Percentiles rank a stretch among this genome's conserved stretches.
Evolutionary conservation across 2,113 vertebrate genomes (phyloP).

Genomic region (Chamaetylas fuelleborni): DNA sequence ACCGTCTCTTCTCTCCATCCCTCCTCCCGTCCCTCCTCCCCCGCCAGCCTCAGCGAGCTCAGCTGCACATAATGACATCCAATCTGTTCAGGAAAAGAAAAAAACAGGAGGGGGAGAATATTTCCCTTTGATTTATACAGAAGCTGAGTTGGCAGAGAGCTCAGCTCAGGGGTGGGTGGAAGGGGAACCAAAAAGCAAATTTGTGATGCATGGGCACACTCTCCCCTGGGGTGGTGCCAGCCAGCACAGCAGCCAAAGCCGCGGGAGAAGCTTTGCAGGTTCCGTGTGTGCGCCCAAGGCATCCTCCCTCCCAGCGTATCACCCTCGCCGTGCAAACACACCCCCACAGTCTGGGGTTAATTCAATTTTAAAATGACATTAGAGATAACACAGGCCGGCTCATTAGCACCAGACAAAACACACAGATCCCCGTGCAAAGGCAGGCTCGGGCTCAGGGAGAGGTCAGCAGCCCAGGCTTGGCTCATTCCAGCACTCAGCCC

Average conservation of each 20-base stretch:
- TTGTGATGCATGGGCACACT: conserved; percentile 67
- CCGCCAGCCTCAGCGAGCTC: conserved; percentile 60
- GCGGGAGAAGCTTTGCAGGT: conserved; percentile 59
- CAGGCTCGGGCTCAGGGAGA: not conserved
- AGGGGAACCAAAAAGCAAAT: conserved; percentile 66
- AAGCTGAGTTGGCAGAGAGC: conserved; percentile 70
- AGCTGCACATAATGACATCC: conserved; percentile 72
- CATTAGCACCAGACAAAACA: conserved; percentile 54
- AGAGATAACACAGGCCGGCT: conserved; percentile 51
- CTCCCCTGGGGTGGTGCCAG: conserved; percentile 69
- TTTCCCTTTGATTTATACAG: conserved; percentile 73
- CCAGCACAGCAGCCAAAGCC: conserved; percentile 59
- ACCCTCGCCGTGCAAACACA: conserved; percentile 62
- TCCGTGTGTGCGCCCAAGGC: conserved; percentile 60
- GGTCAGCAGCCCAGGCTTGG: not conserved
- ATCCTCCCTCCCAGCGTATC: conserved; percentile 48
- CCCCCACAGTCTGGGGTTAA: conserved; percentile 63
- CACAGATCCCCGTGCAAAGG: not conserved
- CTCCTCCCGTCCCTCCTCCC: conserved; percentile 59
- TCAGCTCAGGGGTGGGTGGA: conserved; percentile 62
- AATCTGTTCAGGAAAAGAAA: conserved; percentile 74
- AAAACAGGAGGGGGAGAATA: conserved; percentile 68
- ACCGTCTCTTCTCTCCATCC: conserved; percentile 41
- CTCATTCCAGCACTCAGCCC: not conserved
- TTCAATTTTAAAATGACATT: conserved; percentile 51